These are phyloP conservation scores for Bactericera cockerelli DNA, from an alignment of 1,140 invertebrate genomes.

Conservation along the genomic window DNA sequence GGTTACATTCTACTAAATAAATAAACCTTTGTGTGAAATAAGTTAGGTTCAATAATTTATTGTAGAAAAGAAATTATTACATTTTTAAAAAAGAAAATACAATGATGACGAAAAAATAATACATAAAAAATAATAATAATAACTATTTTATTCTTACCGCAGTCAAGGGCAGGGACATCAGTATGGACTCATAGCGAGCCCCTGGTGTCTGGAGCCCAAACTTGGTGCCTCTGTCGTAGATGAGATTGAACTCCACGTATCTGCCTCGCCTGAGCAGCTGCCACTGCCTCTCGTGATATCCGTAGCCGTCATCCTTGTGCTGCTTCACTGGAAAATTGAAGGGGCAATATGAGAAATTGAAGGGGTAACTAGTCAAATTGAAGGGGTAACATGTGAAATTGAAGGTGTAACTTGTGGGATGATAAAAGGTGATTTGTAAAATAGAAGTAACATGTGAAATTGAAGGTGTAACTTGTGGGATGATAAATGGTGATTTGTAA, in stretches of 20 bases:
- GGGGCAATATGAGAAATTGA: too few relatives aligned
- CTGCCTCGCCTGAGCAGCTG: constrained; percentile 74
- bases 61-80: too few relatives aligned
- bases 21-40: too few relatives aligned
- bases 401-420: too few relatives aligned
- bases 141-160: constrained; percentile 46
- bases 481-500: too few relatives aligned
- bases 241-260: constrained; percentile 95
- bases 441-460: too few relatives aligned
- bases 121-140: not conserved
- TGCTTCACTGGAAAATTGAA: constrained; percentile 43
- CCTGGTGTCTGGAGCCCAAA: constrained; percentile 91
- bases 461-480: too few relatives aligned
- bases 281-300: constrained; percentile 69
- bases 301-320: constrained; percentile 73
- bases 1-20: not conserved
- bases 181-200: constrained; percentile 86
- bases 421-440: too few relatives aligned
- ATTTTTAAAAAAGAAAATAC: not conserved
- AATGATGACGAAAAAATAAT: not conserved
- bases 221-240: constrained; percentile 95
- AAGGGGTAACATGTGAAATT: too few relatives aligned
- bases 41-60: too few relatives aligned
- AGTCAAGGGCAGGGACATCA: constrained; percentile 86
- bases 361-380: too few relatives aligned